Base-by-base conservation (phyloP, 2,797 vertebrate genomes). In the Dendrocincla fuliginosa region DNA sequence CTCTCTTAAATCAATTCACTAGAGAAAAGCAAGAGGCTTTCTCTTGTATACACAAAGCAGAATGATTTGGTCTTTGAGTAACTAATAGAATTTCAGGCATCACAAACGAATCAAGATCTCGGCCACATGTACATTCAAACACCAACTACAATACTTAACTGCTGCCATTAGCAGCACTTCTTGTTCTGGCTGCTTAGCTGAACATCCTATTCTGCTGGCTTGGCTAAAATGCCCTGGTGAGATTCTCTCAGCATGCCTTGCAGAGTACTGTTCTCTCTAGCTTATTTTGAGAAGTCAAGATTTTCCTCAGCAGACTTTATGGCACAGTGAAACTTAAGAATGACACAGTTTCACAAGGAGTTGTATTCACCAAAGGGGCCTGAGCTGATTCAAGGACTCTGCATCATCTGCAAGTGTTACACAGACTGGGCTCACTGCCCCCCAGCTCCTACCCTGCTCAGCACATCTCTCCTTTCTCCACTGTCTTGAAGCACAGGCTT, bases 1-100 rank as follows among this genome's bases (percentile, higher is more conserved):
- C 18, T 53, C 63, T 78, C 55, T 33, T 84, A 89, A 94, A 92
- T 68, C n/a, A 95, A 89, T 83, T 77, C 71, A 75, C 20, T 39
- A 56, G 41, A 59, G 59, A 63, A 93, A 73, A 86, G 61, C n/a
- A 79, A 71, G 68, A 87, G 41, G 15, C 28, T 81, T 85, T 88
- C 41, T 84, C 65, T 39, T 52, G 42, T 25, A 55, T 16, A 73
- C 5, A 2, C 53, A 85, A 73, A 84, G 57, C 35, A 55, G 42
- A 92, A 59, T 37, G 75, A 68, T 25, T 70, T 61, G n/a, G 39
- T 83, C 39, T 78, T 85, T n/a, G 28, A 81, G 63, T 17, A 79
- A 77, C 53, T 69, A 81, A 87, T 3, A 89, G 61, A 83, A 83
- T 73, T 87, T 71, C 20, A 74, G 81, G 35, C 49, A 65, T 73